Evolutionary conservation across 2,797 vertebrate genomes (phyloP), one percentile per base, ranked within the genome.

Genomic region (Capromys pilorides): DNA sequence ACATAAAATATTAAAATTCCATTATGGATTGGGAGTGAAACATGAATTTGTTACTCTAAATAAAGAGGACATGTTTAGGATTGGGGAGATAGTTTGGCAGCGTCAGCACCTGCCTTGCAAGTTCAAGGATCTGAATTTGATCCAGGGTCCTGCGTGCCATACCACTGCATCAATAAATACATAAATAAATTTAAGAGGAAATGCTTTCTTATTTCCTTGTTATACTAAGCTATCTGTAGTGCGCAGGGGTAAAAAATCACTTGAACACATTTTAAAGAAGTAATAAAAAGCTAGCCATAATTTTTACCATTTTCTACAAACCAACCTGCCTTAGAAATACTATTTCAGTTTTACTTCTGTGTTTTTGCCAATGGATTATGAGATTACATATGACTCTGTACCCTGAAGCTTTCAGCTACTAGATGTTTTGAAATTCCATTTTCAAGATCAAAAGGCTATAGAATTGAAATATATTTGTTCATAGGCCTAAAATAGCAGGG

Each of bases 391-490:
- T 90, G n/a, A 96, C 36, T 31, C 1, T 88, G 21, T 7, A 88
- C 80, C 87, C 75, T 67, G 66, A 86, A 86, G 69, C 86, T 92
- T 96, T 96, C 54, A 96, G 69, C 36, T 41, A 33, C 31, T 77
- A 82, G 24, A 28, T 75, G 67, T 91, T 94, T 91, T 90, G 18
- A 86, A 95, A 95, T 54, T 83, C 51, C 59, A 94, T 94, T 96
- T 93, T 92, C 64, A 97, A 95, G 85, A 94, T 88, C 95, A 95
- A 95, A 96, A 94, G 54, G 9, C 26, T 73, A 86, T 54, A 88
- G 62, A 90, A 86, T 13, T 85, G 51, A 96, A 96, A 83, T 94
- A 77, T 28, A 83, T 93, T 90, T 88, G 78, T 87, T 91, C 33
- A 57, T 22, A 9, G 82, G 28, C 13, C 57, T 59, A 83, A 94